Evolutionary conservation across 2,888 invertebrate genomes (phyloP), one percentile per base, ranked within the genome.

Genomic region (Ophion costatus): DNA sequence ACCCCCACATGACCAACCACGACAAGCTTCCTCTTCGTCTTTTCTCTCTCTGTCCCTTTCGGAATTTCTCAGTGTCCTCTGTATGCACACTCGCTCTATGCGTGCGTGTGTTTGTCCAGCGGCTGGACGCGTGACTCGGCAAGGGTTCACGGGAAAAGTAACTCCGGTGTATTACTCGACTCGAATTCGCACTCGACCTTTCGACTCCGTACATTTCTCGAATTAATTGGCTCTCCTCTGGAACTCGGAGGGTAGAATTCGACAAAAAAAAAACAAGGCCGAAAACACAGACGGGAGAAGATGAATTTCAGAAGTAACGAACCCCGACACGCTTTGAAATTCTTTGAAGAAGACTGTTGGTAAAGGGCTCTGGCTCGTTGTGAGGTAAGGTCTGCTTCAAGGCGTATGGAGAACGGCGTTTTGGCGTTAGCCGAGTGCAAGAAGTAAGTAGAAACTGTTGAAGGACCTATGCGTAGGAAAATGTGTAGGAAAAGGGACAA

Each of bases 191-290:
- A 74, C 80, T 82, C 85, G 85, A 85, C 85, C 85, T 85, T 80
- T 85, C 85, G 85, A 80, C 80, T 85, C 77, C 80, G 61, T 80
- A 85, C 85, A 80, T 82, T 85, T 85, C 85, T 80, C 80, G 85
- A 85, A 85, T 85, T 85, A 85, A 85, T 85, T 85, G 85, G 85
- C 85, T 82, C 80, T 56, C 38, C 57, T 38, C 24, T 57, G 57
- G 29, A 75, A 63, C 17, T 64, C 20, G 17, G 64, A 80, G 70
- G 69, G 70, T 70, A 69, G 69, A 84, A 84, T 69, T 78, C 42
- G 42, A 74, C 73, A 57, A 73, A 69, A 73, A 17, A 17, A 38
- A 66, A 20, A 56, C 0, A 2, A 66, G 24, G 14, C 1, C 11
- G 57, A 7, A 22, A 57, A 67, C 9, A 17, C 59, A 45, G 9